Percentiles rank a stretch among this genome's conserved stretches.
These are phyloP conservation scores for Nephotettix cincticeps DNA, from an alignment of 1,140 invertebrate genomes.

Conservation along the genomic window DNA sequence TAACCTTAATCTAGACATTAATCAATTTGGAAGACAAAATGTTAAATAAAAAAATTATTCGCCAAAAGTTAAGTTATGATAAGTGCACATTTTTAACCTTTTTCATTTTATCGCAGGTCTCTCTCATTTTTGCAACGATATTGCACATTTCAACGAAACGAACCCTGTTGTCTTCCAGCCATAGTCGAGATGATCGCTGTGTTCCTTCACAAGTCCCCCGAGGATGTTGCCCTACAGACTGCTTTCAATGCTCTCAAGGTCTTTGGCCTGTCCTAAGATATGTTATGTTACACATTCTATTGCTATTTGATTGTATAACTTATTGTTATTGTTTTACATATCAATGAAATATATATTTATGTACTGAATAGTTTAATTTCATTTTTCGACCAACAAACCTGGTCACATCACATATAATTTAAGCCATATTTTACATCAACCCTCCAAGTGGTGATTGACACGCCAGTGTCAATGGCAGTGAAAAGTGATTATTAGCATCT, in stretches of 20 bases:
- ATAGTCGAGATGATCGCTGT: constrained; percentile 93
- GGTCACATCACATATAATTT: too few species aligned
- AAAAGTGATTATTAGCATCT: too few species aligned
- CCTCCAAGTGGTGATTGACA: too few species aligned
- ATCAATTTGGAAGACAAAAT: too few species aligned
- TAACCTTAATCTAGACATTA: too few species aligned
- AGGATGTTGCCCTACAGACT: constrained; percentile 88
- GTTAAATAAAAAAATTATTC: too few species aligned
- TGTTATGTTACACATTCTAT: not conserved
- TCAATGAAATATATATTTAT: constrained; percentile 24
- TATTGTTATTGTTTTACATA: constrained; percentile 16
- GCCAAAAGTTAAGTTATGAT: too few species aligned
- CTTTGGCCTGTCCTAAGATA: constrained; percentile 65
- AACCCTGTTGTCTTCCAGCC: constrained; percentile 90
- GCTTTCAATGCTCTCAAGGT: constrained; percentile 92
- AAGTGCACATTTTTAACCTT: too few species aligned
- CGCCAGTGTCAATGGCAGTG: too few species aligned
- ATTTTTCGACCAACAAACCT: too few species aligned
- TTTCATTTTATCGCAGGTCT: constrained; percentile 50
- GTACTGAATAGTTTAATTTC: not conserved
- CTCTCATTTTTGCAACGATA: constrained; percentile 68
- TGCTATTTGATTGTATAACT: not conserved
- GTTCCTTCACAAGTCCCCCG: constrained; percentile 80
- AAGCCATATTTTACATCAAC: too few species aligned
- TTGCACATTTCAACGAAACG: constrained; percentile 94